phyloP scores from a whole-genome alignment of 2,888 invertebrate species.

The Caradrina clavipalpis region DNA sequence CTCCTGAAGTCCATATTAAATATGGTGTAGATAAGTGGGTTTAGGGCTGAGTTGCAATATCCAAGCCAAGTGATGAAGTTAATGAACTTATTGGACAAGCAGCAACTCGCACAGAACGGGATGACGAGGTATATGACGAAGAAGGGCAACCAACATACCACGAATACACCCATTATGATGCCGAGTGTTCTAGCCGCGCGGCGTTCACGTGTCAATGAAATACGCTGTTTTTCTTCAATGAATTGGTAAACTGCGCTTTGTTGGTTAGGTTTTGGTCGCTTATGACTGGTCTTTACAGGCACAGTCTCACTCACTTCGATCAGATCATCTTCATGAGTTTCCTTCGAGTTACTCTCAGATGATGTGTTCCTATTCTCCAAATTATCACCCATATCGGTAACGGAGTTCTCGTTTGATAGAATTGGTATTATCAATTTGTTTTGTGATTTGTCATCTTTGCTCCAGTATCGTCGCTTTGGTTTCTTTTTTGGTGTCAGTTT shows the following conservation, averaged over 20 bases:
- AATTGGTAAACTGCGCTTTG: slow-evolving; percentile 95
- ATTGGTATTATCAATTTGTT: slow-evolving; percentile 88
- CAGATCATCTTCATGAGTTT: slow-evolving; percentile 83
- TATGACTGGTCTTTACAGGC: slow-evolving; percentile 73
- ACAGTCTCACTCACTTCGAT: slow-evolving; percentile 78
- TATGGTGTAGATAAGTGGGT: slow-evolving; percentile 98
- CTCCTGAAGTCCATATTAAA: slow-evolving; percentile 98
- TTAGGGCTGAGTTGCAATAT: slow-evolving; percentile 97
- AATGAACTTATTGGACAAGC: slow-evolving; percentile 94
- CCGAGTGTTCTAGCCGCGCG: slow-evolving; percentile 98
- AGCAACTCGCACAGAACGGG: slow-evolving; percentile 96
- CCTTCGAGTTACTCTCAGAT: slow-evolving; percentile 88
- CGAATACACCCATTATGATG: slow-evolving; percentile 99
- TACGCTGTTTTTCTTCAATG: slow-evolving; percentile 97
- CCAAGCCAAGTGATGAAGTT: slow-evolving; percentile 98
- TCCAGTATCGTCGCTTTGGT: slow-evolving; percentile 90
- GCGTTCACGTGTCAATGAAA: slow-evolving; percentile 98
- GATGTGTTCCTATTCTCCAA: slow-evolving; percentile 84
- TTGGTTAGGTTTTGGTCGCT: slow-evolving; percentile 76
- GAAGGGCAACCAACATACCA: slow-evolving; percentile 99
- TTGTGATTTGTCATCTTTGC: slow-evolving; percentile 86
- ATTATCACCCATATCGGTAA: slow-evolving; percentile 83
- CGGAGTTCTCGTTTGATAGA: slow-evolving; percentile 86
- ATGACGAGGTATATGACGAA: slow-evolving; percentile 98
- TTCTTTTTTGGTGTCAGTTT: slow-evolving; percentile 87